A percentile compares a stretch with the other conserved stretches of the same genome.
Conservation (phyloP, 30 jellyfish, hydroid and myxozoan species). For the Catostylus mosaicus region DNA sequence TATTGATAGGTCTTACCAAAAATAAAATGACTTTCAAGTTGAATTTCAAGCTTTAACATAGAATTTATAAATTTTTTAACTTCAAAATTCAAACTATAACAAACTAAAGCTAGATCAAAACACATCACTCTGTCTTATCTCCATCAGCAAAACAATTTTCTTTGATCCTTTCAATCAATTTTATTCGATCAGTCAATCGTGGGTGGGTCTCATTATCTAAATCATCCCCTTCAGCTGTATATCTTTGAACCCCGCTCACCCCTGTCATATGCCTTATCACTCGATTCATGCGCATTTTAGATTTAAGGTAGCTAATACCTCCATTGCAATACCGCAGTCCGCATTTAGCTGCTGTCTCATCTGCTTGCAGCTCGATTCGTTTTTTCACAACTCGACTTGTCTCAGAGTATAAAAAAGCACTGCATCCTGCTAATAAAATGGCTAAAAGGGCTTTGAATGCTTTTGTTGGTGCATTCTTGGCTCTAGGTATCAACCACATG, state of each 20-base stretch:
- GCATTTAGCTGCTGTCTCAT: constrained; percentile 67
- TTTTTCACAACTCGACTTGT: constrained; percentile 27
- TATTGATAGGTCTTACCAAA: too few species aligned
- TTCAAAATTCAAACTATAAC: too few species aligned
- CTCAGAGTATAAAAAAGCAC: constrained; percentile 39
- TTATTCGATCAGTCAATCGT: constrained; percentile 64
- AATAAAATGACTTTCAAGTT: too few species aligned
- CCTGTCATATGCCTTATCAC: constrained; percentile 74
- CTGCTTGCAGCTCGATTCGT: constrained; percentile 69
- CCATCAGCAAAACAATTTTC: not conserved
- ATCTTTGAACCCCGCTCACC: constrained; percentile 59
- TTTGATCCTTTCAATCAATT: constrained; percentile 42
- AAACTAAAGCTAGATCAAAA: too few species aligned
- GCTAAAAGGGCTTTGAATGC: constrained; percentile 47
- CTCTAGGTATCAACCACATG: constrained; percentile 57
- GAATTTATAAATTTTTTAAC: too few species aligned
- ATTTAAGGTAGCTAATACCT: constrained; percentile 75
- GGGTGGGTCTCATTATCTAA: constrained; percentile 70
- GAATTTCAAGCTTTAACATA: too few species aligned
- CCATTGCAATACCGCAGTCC: constrained; percentile 80
- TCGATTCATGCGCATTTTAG: constrained; percentile 65
- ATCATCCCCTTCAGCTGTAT: constrained; percentile 71
- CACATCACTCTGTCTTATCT: not conserved
- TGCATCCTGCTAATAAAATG: constrained; percentile 44
- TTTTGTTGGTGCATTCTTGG: constrained; percentile 47